A percentile compares a stretch with the other conserved stretches of the same genome.
Conservation (phyloP, 30 jellyfish, hydroid and myxozoan genomes). For the Turritopsis rubra region DNA sequence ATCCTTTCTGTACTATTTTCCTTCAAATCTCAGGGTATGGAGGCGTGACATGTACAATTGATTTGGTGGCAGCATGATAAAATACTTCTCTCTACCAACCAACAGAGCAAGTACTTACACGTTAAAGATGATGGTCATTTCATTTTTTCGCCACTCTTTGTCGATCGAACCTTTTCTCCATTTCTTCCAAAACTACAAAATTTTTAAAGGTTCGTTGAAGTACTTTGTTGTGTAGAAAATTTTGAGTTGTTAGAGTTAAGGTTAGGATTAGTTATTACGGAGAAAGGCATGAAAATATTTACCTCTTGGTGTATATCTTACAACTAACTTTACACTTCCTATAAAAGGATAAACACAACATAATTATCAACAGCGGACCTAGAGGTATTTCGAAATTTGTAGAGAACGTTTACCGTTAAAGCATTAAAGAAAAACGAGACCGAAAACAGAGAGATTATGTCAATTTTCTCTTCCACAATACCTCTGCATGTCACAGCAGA, state of each 20-base stretch:
- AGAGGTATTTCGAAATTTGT: too few relatives aligned
- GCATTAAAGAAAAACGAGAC: too few relatives aligned
- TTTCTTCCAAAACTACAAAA: constrained; percentile 11
- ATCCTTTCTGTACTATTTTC: neutral
- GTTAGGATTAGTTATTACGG: too few relatives aligned
- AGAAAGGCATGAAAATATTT: neutral
- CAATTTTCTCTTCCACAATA: too few relatives aligned
- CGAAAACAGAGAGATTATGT: too few relatives aligned
- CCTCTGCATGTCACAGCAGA: too few relatives aligned
- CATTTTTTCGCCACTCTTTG: constrained; percentile 5
- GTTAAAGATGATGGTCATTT: neutral
- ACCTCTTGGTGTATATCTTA: constrained; percentile 4
- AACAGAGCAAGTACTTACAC: neutral
- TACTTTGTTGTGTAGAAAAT: too few relatives aligned
- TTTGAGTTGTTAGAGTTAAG: too few relatives aligned
- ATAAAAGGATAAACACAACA: too few relatives aligned
- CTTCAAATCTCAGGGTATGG: neutral
- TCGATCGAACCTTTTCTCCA: constrained; percentile 15
- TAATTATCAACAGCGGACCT: too few relatives aligned
- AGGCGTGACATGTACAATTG: neutral
- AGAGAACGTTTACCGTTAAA: too few relatives aligned
- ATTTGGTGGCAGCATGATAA: neutral
- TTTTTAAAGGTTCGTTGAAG: too few relatives aligned
- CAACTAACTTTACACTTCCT: constrained; percentile 5
- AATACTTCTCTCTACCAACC: neutral